These are phyloP conservation scores for Micromys minutus DNA, from an alignment of 2,113 vertebrate genomes.

Conservation along the genomic window DNA sequence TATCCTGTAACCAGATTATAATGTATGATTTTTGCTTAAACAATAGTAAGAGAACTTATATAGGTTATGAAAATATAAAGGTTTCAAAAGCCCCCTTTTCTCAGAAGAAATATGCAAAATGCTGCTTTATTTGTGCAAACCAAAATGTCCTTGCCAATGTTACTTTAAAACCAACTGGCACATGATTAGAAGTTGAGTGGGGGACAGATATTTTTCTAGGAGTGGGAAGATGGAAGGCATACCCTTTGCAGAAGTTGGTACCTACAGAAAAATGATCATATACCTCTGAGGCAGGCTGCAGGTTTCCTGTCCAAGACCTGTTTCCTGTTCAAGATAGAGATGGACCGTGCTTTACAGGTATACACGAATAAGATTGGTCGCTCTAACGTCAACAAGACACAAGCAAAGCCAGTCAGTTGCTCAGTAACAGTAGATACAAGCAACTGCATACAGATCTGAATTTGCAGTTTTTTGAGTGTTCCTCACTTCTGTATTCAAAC, in stretches of 20 bases:
- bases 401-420: conserved; percentile 60
- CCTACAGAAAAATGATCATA: conserved; percentile 59
- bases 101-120: conserved; percentile 28
- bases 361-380: neutral
- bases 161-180: neutral
- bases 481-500: neutral
- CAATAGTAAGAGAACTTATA: neutral
- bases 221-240: neutral
- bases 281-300: conserved; percentile 46
- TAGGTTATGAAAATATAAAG: neutral
- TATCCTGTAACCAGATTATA: neutral
- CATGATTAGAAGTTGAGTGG: neutral
- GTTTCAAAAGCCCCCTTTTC: neutral
- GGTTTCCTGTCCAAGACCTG: neutral
- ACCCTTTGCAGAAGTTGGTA: conserved; percentile 66
- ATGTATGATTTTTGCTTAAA: conserved; percentile 11
- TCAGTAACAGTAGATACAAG: conserved; percentile 32
- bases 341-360: conserved; percentile 30
- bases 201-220: neutral
- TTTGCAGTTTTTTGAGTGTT: conserved; percentile 57
- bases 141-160: conserved; percentile 1
- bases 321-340: neutral
- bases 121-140: neutral
- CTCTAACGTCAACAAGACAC: conserved; percentile 67
- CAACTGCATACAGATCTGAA: conserved; percentile 60